Percentiles rank a stretch among this genome's conserved stretches.
phyloP scores from a whole-genome alignment of 2,888 invertebrate species.

The Luperina nickerlii region DNA sequence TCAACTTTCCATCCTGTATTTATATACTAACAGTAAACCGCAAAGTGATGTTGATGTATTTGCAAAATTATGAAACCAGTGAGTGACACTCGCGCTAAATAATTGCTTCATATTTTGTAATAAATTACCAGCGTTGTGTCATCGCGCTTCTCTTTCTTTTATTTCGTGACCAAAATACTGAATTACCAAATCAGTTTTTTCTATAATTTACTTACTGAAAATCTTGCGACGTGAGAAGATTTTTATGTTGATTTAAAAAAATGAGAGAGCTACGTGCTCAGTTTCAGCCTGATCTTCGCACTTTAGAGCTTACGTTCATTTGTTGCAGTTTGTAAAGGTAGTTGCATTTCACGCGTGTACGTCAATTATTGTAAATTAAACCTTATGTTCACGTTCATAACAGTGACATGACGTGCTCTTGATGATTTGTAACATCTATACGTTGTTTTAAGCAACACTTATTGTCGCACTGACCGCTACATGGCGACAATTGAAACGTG shows the following conservation, averaged over 20 bases:
- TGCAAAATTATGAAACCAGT: too few species aligned
- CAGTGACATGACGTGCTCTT: not conserved
- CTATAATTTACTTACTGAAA: not conserved
- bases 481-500: not conserved
- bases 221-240: not conserved
- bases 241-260: too few species aligned
- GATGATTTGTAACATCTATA: not conserved
- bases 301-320: not conserved
- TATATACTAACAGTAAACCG: too few species aligned
- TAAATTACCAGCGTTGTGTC: too few species aligned
- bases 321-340: not conserved
- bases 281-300: not conserved
- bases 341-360: not conserved
- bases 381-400: not conserved
- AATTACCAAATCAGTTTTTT: too few species aligned
- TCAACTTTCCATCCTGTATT: too few species aligned
- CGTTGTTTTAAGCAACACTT: not conserved
- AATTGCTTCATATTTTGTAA: too few species aligned
- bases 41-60: too few species aligned
- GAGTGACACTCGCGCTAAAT: not conserved
- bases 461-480: not conserved
- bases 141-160: too few species aligned
- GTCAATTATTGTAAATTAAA: not conserved
- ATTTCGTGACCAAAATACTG: too few species aligned
- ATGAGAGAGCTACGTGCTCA: not conserved